A percentile compares a stretch with the other conserved stretches of the same genome.
These are phyloP conservation scores for Tiliacea aurago DNA, from an alignment of 2,888 invertebrate species.

Conservation along the genomic window DNA sequence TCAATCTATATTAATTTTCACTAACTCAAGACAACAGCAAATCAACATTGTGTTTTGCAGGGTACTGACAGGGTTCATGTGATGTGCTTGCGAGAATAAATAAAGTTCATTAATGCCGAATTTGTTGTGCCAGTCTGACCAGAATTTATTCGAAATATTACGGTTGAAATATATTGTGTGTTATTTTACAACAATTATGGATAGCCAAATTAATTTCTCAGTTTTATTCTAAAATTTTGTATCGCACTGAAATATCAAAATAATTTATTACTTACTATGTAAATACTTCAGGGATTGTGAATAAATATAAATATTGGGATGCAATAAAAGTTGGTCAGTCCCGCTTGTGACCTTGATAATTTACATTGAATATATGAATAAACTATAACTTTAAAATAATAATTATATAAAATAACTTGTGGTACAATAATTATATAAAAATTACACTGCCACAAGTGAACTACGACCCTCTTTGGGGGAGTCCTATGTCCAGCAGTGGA, in stretches of 20 bases:
- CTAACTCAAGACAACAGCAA: background rate
- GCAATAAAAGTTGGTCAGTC: background rate
- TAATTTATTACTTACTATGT: too few relatives aligned
- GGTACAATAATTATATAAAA: too few relatives aligned
- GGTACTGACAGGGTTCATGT: too few relatives aligned
- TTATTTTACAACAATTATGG: background rate
- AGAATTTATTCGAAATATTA: background rate
- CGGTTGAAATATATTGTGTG: too few relatives aligned
- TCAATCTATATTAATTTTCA: background rate
- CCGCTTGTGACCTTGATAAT: background rate
- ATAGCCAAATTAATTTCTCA: background rate
- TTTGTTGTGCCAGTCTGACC: background rate
- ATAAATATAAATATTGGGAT: background rate
- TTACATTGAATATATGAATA: too few relatives aligned
- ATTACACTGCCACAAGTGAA: too few relatives aligned
- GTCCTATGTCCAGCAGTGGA: too few relatives aligned
- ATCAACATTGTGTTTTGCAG: background rate
- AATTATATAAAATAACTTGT: too few relatives aligned
- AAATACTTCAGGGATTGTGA: background rate
- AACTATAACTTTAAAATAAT: too few relatives aligned
- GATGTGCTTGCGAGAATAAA: background rate
- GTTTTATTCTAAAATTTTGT: too few relatives aligned
- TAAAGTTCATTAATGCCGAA: background rate
- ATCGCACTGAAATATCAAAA: too few relatives aligned
- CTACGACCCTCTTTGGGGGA: too few relatives aligned